phyloP scores from a whole-genome alignment of 2,113 vertebrate genomes.

The Microcebus murinus region DNA sequence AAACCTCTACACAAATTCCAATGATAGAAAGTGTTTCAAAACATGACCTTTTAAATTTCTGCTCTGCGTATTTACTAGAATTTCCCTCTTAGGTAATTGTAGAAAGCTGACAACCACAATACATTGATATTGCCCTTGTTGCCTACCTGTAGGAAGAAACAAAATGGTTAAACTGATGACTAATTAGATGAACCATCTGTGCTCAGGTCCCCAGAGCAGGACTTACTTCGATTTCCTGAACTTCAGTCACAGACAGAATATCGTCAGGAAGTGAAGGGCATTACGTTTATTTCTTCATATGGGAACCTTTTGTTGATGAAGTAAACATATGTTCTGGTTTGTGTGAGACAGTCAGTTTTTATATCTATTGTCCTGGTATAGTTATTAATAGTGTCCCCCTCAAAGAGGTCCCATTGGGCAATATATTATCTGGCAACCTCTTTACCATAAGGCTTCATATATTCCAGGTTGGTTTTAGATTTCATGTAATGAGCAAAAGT shows the following conservation, averaged over 20 bases:
- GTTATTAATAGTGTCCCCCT: not conserved
- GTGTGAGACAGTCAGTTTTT: not conserved
- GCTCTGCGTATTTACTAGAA: not conserved
- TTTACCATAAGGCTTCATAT: not conserved
- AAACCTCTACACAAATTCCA: not conserved
- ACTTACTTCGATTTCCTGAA: not conserved
- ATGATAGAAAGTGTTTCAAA: not conserved
- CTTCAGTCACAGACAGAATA: not conserved
- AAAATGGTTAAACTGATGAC: not conserved
- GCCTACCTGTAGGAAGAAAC: not conserved
- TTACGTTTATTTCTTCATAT: not conserved
- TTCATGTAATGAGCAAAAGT: not conserved
- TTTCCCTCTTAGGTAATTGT: not conserved
- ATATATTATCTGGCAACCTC: not conserved
- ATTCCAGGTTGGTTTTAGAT: not conserved
- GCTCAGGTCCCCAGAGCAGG: not conserved
- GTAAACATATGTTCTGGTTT: not conserved
- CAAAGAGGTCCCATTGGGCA: not conserved
- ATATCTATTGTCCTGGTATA: not conserved
- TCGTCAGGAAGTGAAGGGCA: not conserved
- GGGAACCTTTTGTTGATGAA: not conserved
- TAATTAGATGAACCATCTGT: not conserved
- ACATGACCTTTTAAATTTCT: conserved; percentile 3
- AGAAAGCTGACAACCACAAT: not conserved
- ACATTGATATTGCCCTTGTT: conserved; percentile 11